Percentiles rank a stretch among this genome's conserved stretches.
phyloP scores from a whole-genome alignment of 2,888 invertebrate genomes.

The Helleia helle region DNA sequence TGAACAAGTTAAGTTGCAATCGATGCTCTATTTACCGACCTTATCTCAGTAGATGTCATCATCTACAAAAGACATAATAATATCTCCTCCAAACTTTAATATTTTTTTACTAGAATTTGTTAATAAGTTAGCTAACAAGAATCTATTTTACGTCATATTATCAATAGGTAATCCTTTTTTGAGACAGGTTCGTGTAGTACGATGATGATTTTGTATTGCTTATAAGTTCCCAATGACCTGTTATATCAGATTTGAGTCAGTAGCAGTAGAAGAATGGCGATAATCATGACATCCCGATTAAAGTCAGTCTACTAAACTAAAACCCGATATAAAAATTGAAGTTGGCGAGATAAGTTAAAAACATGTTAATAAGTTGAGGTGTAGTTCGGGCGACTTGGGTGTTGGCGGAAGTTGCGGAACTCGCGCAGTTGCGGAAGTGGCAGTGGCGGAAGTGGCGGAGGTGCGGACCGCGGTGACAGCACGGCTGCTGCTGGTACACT shows the following conservation, averaged over 20 bases:
- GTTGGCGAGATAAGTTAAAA: constrained; percentile 21
- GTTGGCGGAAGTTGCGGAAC: constrained; percentile 31
- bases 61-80: too few relatives aligned
- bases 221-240: too few relatives aligned
- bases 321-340: constrained; percentile 5
- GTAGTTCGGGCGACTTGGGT: constrained; percentile 20
- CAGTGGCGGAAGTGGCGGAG: constrained; percentile 40
- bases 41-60: too few relatives aligned
- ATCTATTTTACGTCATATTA: too few relatives aligned
- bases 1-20: too few relatives aligned
- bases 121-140: too few relatives aligned
- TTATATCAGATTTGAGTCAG: not conserved
- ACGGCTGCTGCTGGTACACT: constrained; percentile 44
- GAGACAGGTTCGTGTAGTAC: too few relatives aligned
- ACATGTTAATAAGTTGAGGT: constrained; percentile 23
- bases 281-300: not conserved
- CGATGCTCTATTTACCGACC: too few relatives aligned
- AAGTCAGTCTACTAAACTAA: not conserved
- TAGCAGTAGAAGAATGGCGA: not conserved
- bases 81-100: too few relatives aligned
- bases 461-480: constrained; percentile 29
- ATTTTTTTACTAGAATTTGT: too few relatives aligned
- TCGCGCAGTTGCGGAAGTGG: constrained; percentile 23
- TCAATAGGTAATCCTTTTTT: too few relatives aligned
- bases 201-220: too few relatives aligned